Evolutionary conservation across 2,797 vertebrate species (phyloP).

Genomic region (Sternarchorhynchus goeldii): DNA sequence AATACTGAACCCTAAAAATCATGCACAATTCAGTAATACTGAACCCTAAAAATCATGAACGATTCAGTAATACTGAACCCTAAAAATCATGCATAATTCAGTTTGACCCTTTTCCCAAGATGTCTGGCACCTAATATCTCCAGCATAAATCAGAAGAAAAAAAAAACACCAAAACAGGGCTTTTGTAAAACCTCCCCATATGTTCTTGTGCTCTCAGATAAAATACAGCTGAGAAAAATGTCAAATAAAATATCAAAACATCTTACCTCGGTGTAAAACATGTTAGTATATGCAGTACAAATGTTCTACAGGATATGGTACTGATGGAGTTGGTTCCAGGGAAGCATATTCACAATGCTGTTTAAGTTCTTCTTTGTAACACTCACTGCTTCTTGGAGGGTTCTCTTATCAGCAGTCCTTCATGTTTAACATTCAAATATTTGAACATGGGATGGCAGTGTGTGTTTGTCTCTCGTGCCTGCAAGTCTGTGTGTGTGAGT

Average conservation of each 20-base stretch:
- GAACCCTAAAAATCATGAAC: no score
- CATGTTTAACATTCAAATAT: neutral
- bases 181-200: neutral
- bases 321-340: neutral
- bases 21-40: no score
- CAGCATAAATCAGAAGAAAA: neutral
- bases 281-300: constrained; percentile 11
- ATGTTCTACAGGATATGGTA: constrained; percentile 1
- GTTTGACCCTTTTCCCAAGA: no score
- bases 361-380: neutral
- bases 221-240: constrained; percentile 1
- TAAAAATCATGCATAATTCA: no score
- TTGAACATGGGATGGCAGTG: neutral
- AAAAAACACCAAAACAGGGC: neutral
- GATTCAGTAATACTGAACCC: no score
- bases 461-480: constrained; percentile 16
- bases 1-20: no score
- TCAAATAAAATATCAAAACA: neutral
- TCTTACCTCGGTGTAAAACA: constrained; percentile 50
- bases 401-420: neutral
- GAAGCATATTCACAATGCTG: constrained; percentile 12
- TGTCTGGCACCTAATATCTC: no score
- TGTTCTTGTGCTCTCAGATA: neutral
- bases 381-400: neutral
- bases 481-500: constrained; percentile 19